Conservation (phyloP, 1,140 invertebrate species). For the Penaeus indicus region DNA sequence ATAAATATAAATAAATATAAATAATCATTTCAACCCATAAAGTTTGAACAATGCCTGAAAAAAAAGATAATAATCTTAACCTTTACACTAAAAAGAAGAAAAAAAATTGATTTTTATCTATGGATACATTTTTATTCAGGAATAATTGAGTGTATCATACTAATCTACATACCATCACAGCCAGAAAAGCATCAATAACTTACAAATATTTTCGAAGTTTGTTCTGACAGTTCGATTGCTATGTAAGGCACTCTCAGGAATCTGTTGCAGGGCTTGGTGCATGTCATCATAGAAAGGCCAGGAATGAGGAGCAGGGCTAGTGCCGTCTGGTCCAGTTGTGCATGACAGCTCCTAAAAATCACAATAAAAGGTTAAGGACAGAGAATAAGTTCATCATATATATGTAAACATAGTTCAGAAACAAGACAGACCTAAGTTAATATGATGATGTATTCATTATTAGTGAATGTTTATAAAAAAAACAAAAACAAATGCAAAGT, state of each 20-base stretch:
- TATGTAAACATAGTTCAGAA: neutral
- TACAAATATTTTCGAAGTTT: slow-evolving; percentile 62
- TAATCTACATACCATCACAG: neutral
- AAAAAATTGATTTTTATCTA: neutral
- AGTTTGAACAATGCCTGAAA: no score
- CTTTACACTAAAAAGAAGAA: neutral
- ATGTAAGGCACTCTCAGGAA: slow-evolving; percentile 56
- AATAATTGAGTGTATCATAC: neutral
- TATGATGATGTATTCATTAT: no score
- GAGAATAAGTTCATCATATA: neutral
- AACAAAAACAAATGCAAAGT: neutral
- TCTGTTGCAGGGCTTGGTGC: slow-evolving; percentile 57
- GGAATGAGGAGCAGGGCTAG: slow-evolving; percentile 54
- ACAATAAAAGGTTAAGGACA: neutral
- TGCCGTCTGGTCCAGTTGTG: slow-evolving; percentile 62
- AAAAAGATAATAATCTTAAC: neutral
- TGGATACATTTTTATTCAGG: neutral
- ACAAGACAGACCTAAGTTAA: neutral
- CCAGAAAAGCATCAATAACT: neutral
- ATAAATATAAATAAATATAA: no score
- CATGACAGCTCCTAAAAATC: slow-evolving; percentile 52
- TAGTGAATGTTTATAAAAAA: no score
- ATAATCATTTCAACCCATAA: no score
- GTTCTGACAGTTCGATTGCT: slow-evolving; percentile 35
- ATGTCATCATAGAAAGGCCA: slow-evolving; percentile 63